Conservation (phyloP, 2,888 invertebrate genomes). For the Pseudeuparius sepicola region DNA sequence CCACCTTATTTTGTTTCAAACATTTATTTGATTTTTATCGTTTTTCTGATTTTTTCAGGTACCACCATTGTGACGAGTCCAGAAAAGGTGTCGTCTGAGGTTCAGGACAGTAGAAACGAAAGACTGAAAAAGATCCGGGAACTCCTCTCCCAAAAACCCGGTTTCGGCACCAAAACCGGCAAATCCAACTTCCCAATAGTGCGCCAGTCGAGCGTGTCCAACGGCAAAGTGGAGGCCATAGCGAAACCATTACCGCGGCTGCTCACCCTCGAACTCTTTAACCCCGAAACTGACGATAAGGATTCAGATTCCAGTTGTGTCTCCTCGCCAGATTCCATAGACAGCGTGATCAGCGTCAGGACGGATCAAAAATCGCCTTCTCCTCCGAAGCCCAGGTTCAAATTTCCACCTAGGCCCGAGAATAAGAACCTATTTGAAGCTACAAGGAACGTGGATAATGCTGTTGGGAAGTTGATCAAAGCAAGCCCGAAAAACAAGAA, state of each 20-base stretch:
- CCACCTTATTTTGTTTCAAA: no score
- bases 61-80: no score
- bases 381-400: constrained; percentile 21
- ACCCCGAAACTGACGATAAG: constrained; percentile 83
- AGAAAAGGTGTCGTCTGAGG: no score
- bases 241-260: constrained; percentile 64
- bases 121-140: constrained; percentile 62
- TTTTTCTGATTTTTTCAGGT: no score
- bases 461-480: constrained; percentile 58
- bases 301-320: constrained; percentile 84
- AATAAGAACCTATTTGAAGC: constrained; percentile 49
- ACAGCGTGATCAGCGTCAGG: constrained; percentile 57
- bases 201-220: constrained; percentile 48
- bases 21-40: no score
- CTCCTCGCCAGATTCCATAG: constrained; percentile 78
- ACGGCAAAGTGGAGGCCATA: constrained; percentile 48
- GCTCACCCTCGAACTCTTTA: constrained; percentile 73
- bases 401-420: constrained; percentile 24
- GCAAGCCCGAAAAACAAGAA: constrained; percentile 44
- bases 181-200: constrained; percentile 59
- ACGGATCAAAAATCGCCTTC: constrained; percentile 17
- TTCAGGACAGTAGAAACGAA: no score
- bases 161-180: constrained; percentile 46
- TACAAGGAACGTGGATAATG: constrained; percentile 56
- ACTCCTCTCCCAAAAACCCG: constrained; percentile 58